phyloP scores from a whole-genome alignment of 2,888 invertebrate species.

The Empis livida region DNA sequence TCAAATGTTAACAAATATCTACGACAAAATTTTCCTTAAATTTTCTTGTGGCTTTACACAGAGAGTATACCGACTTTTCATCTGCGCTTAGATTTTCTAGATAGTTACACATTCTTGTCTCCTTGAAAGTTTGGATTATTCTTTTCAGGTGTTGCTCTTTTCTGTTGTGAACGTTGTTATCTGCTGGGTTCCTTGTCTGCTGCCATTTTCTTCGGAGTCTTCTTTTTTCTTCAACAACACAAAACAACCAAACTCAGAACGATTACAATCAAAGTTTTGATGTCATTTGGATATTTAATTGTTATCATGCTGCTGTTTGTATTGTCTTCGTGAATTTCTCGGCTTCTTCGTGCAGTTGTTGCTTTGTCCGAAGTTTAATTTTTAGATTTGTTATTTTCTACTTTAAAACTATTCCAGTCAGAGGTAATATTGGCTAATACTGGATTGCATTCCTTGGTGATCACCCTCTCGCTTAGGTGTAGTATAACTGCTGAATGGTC shows the following conservation, averaged over 20 bases:
- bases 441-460: background rate
- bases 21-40: too few relatives aligned
- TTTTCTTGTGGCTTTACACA: background rate
- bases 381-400: too few relatives aligned
- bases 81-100: background rate
- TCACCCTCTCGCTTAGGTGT: background rate
- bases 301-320: background rate
- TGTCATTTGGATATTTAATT: background rate
- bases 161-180: too few relatives aligned
- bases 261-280: background rate
- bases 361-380: too few relatives aligned
- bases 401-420: too few relatives aligned
- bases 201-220: background rate
- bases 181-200: too few relatives aligned
- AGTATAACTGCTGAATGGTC: too few relatives aligned
- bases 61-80: background rate
- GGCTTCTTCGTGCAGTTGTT: too few relatives aligned
- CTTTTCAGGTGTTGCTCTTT: background rate
- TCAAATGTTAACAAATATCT: too few relatives aligned
- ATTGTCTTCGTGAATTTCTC: too few relatives aligned
- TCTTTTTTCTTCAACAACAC: background rate
- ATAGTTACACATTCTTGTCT: background rate
- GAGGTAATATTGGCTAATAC: background rate
- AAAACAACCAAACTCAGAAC: too few relatives aligned
- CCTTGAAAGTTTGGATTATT: background rate